Evolutionary conservation across 2,797 vertebrate genomes (phyloP).

Genomic region (Anolis apletophallus): DNA sequence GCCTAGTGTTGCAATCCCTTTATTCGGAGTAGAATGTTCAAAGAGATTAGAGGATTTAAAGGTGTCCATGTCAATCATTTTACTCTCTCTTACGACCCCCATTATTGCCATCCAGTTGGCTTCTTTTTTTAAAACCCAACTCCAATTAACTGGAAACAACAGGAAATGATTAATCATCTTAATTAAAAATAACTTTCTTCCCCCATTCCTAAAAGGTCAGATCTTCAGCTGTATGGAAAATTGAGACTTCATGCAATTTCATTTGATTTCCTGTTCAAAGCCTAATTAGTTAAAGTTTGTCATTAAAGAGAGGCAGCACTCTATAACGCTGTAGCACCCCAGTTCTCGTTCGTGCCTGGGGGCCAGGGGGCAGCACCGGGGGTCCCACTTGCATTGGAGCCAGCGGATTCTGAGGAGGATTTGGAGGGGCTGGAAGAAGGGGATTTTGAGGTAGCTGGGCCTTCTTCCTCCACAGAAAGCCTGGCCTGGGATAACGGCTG

Average conservation of each 20-base stretch:
- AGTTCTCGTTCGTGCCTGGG: too few species aligned
- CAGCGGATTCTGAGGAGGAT: too few species aligned
- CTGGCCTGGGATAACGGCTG: too few species aligned
- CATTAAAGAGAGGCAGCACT: constrained; percentile 71
- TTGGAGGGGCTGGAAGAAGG: too few species aligned
- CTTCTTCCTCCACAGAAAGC: too few species aligned
- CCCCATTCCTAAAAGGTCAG: constrained; percentile 75
- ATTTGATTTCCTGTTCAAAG: constrained; percentile 78
- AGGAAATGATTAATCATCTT: constrained; percentile 78
- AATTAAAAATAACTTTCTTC: constrained; percentile 80
- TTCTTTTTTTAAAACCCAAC: background rate
- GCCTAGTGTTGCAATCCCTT: background rate
- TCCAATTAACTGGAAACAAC: constrained; percentile 71
- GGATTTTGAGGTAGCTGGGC: too few species aligned
- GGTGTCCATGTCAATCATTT: fast-evolving
- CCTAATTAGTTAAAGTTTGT: constrained; percentile 78
- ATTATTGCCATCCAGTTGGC: background rate
- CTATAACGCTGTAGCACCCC: too few species aligned
- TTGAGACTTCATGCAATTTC: constrained; percentile 73
- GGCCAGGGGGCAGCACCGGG: too few species aligned
- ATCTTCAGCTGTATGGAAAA: constrained; percentile 75
- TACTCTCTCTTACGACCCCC: background rate
- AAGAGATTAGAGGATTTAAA: constrained; percentile 42
- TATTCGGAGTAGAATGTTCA: background rate
- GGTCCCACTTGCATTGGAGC: too few species aligned